phyloP scores from a whole-genome alignment of 2,888 invertebrate genomes.

The Eilema sororculum region DNA sequence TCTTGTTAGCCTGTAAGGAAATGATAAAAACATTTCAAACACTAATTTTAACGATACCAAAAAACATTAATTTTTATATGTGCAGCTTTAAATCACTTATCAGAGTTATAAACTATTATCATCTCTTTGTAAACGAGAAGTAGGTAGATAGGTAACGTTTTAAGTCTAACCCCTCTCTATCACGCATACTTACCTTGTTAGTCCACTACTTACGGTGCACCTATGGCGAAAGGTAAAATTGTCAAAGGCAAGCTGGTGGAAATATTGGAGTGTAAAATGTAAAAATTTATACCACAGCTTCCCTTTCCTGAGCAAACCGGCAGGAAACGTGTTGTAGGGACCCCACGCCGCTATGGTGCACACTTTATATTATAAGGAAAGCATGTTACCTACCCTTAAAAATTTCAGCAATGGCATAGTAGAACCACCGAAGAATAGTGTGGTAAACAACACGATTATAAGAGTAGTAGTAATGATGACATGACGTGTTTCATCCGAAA shows the following conservation, averaged over 20 bases:
- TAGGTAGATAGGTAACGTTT: too few species aligned
- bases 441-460: constrained; percentile 98
- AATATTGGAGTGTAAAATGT: too few species aligned
- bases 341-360: too few species aligned
- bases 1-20: constrained; percentile 81
- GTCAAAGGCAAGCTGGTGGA: too few species aligned
- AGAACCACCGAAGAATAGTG: constrained; percentile 97
- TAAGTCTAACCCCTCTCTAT: too few species aligned
- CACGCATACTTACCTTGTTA: too few species aligned
- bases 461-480: constrained; percentile 99
- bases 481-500: constrained; percentile 97
- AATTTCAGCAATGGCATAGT: constrained; percentile 99
- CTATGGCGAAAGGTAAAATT: too few species aligned
- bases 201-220: too few species aligned
- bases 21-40: constrained; percentile 1
- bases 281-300: too few species aligned
- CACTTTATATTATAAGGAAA: neutral
- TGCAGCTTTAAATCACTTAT: neutral
- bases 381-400: constrained; percentile 88
- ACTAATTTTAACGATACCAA: neutral
- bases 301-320: too few species aligned
- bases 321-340: too few species aligned
- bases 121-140: too few species aligned
- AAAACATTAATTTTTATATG: neutral
- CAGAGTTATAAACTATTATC: neutral